Percentiles rank a stretch among this genome's conserved stretches.
Conservation (phyloP, 1,140 invertebrate genomes). For the Pseudomyrmex gracilis region DNA sequence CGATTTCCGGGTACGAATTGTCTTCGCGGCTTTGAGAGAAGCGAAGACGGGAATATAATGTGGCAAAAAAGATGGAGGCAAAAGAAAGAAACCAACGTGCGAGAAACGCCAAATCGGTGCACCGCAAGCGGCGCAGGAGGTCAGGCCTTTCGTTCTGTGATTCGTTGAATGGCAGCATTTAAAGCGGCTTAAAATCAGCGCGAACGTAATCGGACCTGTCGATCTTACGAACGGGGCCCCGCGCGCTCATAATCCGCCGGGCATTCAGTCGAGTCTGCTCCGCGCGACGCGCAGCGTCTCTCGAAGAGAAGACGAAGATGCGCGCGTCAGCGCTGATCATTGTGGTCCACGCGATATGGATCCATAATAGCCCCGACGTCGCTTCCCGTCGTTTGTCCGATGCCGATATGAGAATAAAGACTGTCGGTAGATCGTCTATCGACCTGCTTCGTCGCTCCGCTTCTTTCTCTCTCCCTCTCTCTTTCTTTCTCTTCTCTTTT, state of each 20-base stretch:
- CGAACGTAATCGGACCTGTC: slow-evolving; percentile 74
- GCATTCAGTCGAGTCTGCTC: slow-evolving; percentile 54
- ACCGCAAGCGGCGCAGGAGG: slow-evolving; percentile 49
- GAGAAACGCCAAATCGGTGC: slow-evolving; percentile 61
- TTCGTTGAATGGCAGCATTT: slow-evolving; percentile 71
- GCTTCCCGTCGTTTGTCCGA: slow-evolving; percentile 68
- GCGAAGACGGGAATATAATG: not conserved
- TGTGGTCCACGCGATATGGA: slow-evolving; percentile 62
- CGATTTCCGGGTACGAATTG: slow-evolving; percentile 19
- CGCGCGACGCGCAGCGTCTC: slow-evolving; percentile 3
- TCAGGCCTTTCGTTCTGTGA: slow-evolving; percentile 46
- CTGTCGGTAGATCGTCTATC: slow-evolving; percentile 41
- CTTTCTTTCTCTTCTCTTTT: too few relatives aligned
- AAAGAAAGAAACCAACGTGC: slow-evolving; percentile 27
- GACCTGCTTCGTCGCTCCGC: slow-evolving; percentile 31
- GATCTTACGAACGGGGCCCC: slow-evolving; percentile 68
- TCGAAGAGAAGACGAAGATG: slow-evolving; percentile 26
- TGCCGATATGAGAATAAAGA: slow-evolving; percentile 73
- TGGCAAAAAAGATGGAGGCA: not conserved
- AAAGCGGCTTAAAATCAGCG: slow-evolving; percentile 75
- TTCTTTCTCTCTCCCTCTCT: not conserved
- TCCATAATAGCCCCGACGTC: slow-evolving; percentile 71
- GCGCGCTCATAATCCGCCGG: slow-evolving; percentile 64
- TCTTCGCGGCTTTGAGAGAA: not conserved
- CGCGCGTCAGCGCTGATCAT: slow-evolving; percentile 66